These are phyloP conservation scores for Ophion costatus DNA, from an alignment of 2,888 invertebrate species.

Conservation along the genomic window DNA sequence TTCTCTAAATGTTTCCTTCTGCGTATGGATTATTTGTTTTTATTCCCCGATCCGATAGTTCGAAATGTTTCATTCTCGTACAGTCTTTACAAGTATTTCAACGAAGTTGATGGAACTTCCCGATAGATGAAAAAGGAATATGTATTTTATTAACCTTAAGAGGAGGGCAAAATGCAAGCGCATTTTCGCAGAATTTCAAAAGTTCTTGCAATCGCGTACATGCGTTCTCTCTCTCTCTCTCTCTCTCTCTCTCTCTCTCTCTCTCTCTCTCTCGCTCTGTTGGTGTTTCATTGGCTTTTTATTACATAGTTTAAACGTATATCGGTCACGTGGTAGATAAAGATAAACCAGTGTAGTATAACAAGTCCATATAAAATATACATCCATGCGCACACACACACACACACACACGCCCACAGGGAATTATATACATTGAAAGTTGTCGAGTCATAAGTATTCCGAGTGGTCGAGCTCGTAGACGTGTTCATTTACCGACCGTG, in stretches of 20 bases:
- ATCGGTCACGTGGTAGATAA: conserved; percentile 41
- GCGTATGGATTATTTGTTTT: neutral
- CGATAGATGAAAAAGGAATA: neutral
- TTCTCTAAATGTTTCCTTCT: neutral
- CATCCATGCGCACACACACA: neutral
- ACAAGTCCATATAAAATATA: conserved; percentile 12
- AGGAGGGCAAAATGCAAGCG: neutral
- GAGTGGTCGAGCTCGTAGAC: conserved; percentile 60
- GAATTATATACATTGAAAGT: conserved; percentile 48
- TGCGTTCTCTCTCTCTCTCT: neutral
- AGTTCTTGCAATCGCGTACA: conserved; percentile 9
- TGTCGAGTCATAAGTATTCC: conserved; percentile 71
- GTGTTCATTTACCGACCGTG: conserved; percentile 68
- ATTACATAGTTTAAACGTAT: conserved; percentile 27
- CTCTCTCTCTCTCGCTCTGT: neutral
- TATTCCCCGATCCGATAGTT: no score
- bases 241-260: neutral
- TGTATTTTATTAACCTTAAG: neutral
- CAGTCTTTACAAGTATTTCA: neutral
- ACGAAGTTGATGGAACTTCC: neutral
- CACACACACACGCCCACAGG: no score
- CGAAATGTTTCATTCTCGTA: neutral
- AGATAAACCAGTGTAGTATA: conserved; percentile 47
- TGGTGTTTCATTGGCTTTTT: conserved; percentile 21
- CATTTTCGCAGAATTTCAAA: conserved; percentile 18